A percentile compares a stretch with the other conserved stretches of the same genome.
Evolutionary conservation across 2,797 vertebrate genomes (phyloP).

Genomic region (Enteromius unitaeniatus): DNA sequence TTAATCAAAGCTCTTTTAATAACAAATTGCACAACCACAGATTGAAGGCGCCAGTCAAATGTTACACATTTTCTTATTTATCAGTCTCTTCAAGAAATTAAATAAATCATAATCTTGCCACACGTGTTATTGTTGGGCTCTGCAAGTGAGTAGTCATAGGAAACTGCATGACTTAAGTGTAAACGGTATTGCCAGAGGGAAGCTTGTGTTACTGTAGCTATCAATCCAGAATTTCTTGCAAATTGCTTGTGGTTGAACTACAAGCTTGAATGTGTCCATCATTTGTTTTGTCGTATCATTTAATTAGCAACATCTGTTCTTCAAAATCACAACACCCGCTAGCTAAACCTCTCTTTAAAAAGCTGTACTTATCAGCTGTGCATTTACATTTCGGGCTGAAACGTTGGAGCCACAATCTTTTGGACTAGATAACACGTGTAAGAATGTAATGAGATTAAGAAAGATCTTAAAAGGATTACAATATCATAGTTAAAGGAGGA

Average conservation of each 20-base stretch:
- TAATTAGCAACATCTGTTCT: slow-evolving; percentile 34
- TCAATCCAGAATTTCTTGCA: slow-evolving; percentile 1
- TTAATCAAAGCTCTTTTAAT: slow-evolving; percentile 37
- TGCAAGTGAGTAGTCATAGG: slow-evolving; percentile 29
- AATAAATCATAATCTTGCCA: slow-evolving; percentile 18
- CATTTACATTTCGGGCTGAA: neutral
- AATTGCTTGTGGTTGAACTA: slow-evolving; percentile 5
- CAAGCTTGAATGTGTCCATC: slow-evolving; percentile 6
- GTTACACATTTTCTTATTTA: slow-evolving; percentile 10
- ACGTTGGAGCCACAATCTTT: neutral
- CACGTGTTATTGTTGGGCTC: slow-evolving; percentile 35
- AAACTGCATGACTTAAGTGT: slow-evolving; percentile 38
- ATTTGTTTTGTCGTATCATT: neutral
- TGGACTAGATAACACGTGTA: neutral
- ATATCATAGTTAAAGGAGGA: neutral
- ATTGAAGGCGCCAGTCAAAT: slow-evolving; percentile 25
- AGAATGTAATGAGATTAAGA: slow-evolving; percentile 48
- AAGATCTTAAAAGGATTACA: slow-evolving; percentile 44
- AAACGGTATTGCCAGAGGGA: slow-evolving; percentile 37
- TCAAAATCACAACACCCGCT: neutral
- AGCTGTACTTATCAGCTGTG: slow-evolving; percentile 4
- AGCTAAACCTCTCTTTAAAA: neutral
- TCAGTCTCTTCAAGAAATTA: slow-evolving; percentile 47
- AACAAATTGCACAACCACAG: slow-evolving; percentile 33
- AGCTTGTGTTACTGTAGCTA: slow-evolving; percentile 26